phyloP scores from a whole-genome alignment of 2,113 vertebrate species.

The Rhipidura dahli region DNA sequence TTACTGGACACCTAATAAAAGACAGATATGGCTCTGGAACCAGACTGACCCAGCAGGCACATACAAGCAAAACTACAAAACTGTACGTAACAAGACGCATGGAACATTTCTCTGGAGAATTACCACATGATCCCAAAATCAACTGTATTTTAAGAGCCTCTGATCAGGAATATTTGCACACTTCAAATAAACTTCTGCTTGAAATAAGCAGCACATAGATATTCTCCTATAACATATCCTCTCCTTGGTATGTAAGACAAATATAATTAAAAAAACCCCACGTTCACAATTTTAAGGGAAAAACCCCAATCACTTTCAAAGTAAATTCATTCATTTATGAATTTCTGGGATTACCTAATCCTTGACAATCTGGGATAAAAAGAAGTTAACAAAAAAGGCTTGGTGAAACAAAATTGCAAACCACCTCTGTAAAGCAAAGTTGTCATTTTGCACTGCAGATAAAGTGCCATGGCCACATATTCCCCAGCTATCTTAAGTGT shows the following conservation, averaged over 20 bases:
- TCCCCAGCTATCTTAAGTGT: background rate
- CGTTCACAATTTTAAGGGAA: background rate
- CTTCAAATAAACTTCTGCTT: background rate
- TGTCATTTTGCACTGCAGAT: background rate
- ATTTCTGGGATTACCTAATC: background rate
- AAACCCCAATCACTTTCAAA: background rate
- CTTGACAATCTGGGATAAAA: background rate
- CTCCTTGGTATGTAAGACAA: background rate
- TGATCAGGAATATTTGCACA: background rate
- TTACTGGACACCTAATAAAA: background rate
- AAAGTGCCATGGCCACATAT: background rate
- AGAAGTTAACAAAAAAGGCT: background rate
- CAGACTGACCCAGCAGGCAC: background rate
- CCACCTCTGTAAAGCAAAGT: background rate
- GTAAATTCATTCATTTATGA: background rate
- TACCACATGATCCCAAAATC: background rate
- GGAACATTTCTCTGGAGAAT: background rate
- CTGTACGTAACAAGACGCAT: background rate
- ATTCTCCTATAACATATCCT: background rate
- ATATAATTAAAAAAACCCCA: background rate
- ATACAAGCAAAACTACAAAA: background rate
- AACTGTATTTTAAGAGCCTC: background rate
- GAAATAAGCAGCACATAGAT: background rate
- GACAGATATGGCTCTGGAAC: background rate
- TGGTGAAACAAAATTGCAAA: background rate